A percentile compares a stretch with the other conserved stretches of the same genome.
Evolutionary conservation across 1,140 invertebrate genomes (phyloP).

Genomic region (Oryctes rhinoceros): DNA sequence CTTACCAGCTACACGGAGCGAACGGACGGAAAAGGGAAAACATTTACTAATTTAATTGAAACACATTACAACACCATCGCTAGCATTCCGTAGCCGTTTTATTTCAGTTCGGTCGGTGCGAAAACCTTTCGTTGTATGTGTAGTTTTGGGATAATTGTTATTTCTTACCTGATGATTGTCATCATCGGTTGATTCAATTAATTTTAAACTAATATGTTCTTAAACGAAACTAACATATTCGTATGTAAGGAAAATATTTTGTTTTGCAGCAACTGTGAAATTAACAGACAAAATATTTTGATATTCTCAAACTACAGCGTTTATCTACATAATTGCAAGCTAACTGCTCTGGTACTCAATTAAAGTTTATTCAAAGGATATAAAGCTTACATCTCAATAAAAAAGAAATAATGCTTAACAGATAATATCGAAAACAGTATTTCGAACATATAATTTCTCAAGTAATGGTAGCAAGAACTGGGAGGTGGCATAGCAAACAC

Average conservation of each 20-base stretch:
- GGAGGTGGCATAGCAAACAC: too few species aligned
- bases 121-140: constrained; percentile 45
- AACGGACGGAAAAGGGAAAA: constrained; percentile 46
- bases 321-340: too few species aligned
- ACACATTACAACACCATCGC: constrained; percentile 47
- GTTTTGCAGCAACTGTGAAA: not conserved
- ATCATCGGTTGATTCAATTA: constrained; percentile 39
- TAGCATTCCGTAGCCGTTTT: constrained; percentile 48
- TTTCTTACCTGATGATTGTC: constrained; percentile 50
- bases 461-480: too few species aligned
- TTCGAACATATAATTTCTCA: too few species aligned
- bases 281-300: too few species aligned
- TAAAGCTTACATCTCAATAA: too few species aligned
- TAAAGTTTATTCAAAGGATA: too few species aligned
- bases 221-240: not conserved
- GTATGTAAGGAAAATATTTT: constrained; percentile 4
- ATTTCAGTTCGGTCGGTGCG: constrained; percentile 47
- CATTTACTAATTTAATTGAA: constrained; percentile 54
- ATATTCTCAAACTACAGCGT: too few species aligned
- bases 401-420: too few species aligned
- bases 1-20: not conserved
- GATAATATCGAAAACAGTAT: too few species aligned
- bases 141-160: constrained; percentile 48
- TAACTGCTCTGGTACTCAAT: too few species aligned
- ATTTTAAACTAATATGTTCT: constrained; percentile 31